Evolutionary conservation across 2,113 vertebrate genomes (phyloP).

Genomic region (Pterocles burchelli): DNA sequence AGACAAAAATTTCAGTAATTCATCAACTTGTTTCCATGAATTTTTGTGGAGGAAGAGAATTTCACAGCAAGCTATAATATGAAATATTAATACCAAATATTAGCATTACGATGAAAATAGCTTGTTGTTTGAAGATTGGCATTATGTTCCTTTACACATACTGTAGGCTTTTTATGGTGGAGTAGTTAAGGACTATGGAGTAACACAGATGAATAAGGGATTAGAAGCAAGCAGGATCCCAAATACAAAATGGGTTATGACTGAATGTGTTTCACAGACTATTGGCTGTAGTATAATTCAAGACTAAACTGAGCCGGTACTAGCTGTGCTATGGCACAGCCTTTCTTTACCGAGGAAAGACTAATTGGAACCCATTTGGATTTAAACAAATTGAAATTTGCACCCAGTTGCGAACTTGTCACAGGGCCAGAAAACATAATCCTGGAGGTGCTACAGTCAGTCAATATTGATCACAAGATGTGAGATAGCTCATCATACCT

Average conservation of each 20-base stretch:
- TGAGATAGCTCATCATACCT: background rate
- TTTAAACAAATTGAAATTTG: slow-evolving; percentile 57
- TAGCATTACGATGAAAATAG: background rate
- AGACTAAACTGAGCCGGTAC: background rate
- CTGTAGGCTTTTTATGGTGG: background rate
- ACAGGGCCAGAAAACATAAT: slow-evolving; percentile 38
- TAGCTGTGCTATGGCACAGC: background rate
- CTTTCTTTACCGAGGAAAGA: background rate
- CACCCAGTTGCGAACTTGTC: slow-evolving; percentile 42
- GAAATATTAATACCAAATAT: background rate
- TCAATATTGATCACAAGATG: slow-evolving; percentile 9
- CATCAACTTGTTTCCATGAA: background rate
- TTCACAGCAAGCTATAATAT: background rate
- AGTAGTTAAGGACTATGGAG: background rate
- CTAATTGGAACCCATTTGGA: slow-evolving; percentile 30
- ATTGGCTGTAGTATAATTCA: background rate
- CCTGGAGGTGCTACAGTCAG: background rate
- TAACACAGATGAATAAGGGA: background rate
- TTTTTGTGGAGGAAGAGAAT: background rate
- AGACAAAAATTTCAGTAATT: slow-evolving; percentile 4
- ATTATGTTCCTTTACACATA: background rate
- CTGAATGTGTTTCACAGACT: background rate
- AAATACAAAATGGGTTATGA: background rate
- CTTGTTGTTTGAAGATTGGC: background rate
- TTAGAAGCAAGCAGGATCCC: background rate